Evolutionary conservation across 2,888 invertebrate species (phyloP).

Genomic region (Acronicta alni): DNA sequence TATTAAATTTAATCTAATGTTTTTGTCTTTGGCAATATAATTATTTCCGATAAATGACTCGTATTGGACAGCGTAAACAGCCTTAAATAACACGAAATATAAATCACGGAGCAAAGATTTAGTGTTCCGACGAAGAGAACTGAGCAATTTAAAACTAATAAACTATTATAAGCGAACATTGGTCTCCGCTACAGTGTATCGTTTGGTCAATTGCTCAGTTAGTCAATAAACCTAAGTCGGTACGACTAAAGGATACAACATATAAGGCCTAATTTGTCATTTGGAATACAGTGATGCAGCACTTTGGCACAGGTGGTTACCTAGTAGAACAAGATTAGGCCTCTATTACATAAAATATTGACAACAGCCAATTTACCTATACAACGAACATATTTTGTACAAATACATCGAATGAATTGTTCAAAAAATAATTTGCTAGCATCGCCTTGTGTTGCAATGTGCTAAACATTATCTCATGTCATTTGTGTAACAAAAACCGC

Average conservation of each 20-base stretch:
- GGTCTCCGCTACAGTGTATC: conserved; percentile 31
- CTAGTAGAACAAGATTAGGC: conserved; percentile 66
- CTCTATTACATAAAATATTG: conserved; percentile 48
- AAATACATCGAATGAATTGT: conserved; percentile 51
- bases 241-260: conserved; percentile 34
- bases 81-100: conserved; percentile 56
- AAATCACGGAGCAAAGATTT: conserved; percentile 45
- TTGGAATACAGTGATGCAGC: conserved; percentile 57
- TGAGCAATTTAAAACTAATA: conserved; percentile 38
- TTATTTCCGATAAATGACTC: conserved; percentile 60
- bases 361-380: conserved; percentile 58
- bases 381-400: conserved; percentile 52
- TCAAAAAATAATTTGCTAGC: conserved; percentile 58
- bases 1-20: conserved; percentile 62
- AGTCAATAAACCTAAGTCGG: conserved; percentile 31
- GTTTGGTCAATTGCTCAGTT: conserved; percentile 37
- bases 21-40: conserved; percentile 76
- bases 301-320: conserved; percentile 80
- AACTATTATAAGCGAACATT: conserved; percentile 35
- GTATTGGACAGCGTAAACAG: conserved; percentile 53
- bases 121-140: conserved; percentile 40
- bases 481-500: conserved; percentile 24
- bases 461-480: conserved; percentile 28
- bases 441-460: conserved; percentile 38
- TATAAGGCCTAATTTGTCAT: conserved; percentile 55